Evolutionary conservation across 2,797 vertebrate species (phyloP).

Genomic region (Oreochromis grahami): DNA sequence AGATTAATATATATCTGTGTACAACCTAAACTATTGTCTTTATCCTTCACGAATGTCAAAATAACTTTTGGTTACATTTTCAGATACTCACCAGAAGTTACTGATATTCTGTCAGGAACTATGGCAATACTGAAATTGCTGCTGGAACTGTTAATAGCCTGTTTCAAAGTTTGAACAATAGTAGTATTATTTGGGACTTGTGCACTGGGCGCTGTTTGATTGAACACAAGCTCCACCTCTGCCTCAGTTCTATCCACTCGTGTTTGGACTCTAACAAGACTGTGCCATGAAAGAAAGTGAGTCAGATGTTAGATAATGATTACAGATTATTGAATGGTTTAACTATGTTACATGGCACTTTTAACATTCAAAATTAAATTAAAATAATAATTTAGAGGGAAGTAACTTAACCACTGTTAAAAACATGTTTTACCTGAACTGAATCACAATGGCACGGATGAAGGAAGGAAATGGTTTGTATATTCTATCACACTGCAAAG

Average conservation of each 20-base stretch:
- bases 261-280: background rate
- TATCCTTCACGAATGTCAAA: background rate
- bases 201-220: accelerated
- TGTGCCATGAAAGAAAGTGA: background rate
- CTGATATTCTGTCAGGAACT: background rate
- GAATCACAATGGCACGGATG: background rate
- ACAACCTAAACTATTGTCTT: background rate
- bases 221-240: background rate
- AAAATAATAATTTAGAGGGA: background rate
- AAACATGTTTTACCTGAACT: background rate
- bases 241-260: background rate
- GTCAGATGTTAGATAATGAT: background rate
- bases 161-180: background rate
- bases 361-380: background rate
- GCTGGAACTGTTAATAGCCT: background rate
- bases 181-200: background rate
- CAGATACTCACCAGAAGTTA: background rate
- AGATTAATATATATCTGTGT: background rate
- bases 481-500: background rate
- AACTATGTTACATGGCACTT: accelerated
- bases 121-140: background rate
- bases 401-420: background rate
- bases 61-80: background rate
- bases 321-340: accelerated
- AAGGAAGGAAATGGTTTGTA: accelerated